Evolutionary conservation across 2,113 vertebrate genomes (phyloP), one percentile per base, ranked within the genome.

Genomic region (Uria aalge): DNA sequence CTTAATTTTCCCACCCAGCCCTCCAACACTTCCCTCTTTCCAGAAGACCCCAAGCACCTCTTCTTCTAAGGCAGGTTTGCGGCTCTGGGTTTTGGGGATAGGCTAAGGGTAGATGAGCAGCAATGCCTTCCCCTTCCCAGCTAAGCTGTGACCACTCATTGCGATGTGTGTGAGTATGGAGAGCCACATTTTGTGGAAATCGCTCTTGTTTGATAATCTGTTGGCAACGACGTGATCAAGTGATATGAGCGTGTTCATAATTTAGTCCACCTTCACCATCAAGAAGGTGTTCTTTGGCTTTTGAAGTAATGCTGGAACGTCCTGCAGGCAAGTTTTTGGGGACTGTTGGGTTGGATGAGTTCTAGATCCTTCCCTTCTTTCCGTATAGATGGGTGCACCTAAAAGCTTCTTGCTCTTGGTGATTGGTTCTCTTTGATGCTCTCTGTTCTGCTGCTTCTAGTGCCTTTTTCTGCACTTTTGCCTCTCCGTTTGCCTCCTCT

Each of bases 191-290:
- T 29, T 5, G 13, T 48, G 45, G 66, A 24, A 62, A 8, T 20
- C 5, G 3, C 53, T 82, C 29, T 34, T 53, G 9, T 41, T 4
- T 32, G 56, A 5, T 36, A 43, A 6, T 15, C 41, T 36, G 0
- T 62, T 16, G 7, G 15, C 74, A 47, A 0, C 12, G 27, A 1
- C 6, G 41, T 4, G 64, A 32, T 23, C 2, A 5, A 43, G 43
- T 9, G 17, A 22, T 8, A 4, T 0, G 5, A 72, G 16, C 68
- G 26, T 34, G 27, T 21, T 30, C 10, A 0, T 10, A 0, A 47
- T 36, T 80, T 15, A 11, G 53, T 72, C 59, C 20, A 17, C 18
- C 55, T 27, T 56, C 30, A 11, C 19, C 56, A 55, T 64, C 11
- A 15, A 2, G 24, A 26, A 55, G 63, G 27, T 60, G 89, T 81